A percentile compares a stretch with the other conserved stretches of the same genome.
phyloP scores from a whole-genome alignment of 2,888 invertebrate genomes.

The Andrena dorsata region DNA sequence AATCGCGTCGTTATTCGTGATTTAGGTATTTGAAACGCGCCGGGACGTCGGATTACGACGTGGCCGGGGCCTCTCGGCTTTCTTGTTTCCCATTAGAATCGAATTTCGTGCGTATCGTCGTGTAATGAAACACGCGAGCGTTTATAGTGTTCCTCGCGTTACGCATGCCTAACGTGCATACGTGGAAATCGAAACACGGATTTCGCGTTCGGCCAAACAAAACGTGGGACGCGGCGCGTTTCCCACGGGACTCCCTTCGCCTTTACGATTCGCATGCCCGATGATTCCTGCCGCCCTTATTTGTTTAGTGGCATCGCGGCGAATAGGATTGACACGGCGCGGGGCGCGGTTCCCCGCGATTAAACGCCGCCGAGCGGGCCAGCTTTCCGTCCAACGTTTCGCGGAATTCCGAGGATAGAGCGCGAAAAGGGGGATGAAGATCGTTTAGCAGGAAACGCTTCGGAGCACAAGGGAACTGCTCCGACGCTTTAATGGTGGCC shows the following conservation, averaged over 20 bases:
- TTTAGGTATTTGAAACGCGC: conserved; percentile 69
- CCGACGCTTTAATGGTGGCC: conserved; percentile 40
- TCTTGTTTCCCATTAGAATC: conserved; percentile 74
- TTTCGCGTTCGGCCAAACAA: conserved; percentile 50
- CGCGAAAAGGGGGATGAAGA: conserved; percentile 10
- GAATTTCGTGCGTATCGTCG: conserved; percentile 72
- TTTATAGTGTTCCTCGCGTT: conserved; percentile 69
- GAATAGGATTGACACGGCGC: not conserved
- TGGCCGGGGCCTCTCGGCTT: conserved; percentile 62
- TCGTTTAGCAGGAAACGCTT: not conserved
- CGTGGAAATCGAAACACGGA: conserved; percentile 65
- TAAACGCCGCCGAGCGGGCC: not conserved
- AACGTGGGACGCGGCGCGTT: conserved; percentile 12
- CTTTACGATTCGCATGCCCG: conserved; percentile 23
- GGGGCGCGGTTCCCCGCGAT: not conserved
- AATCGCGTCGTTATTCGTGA: conserved; percentile 64
- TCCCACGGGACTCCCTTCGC: conserved; percentile 41
- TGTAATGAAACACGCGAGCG: conserved; percentile 72
- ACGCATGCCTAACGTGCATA: conserved; percentile 71
- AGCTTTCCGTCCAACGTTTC: not conserved
- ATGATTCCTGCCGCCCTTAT: not conserved
- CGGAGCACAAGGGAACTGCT: not conserved
- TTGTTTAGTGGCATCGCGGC: not conserved
- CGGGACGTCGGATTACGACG: conserved; percentile 64
- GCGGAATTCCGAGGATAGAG: not conserved